These are phyloP conservation scores for Solea solea DNA, from an alignment of 2,113 vertebrate species.

Conservation along the genomic window DNA sequence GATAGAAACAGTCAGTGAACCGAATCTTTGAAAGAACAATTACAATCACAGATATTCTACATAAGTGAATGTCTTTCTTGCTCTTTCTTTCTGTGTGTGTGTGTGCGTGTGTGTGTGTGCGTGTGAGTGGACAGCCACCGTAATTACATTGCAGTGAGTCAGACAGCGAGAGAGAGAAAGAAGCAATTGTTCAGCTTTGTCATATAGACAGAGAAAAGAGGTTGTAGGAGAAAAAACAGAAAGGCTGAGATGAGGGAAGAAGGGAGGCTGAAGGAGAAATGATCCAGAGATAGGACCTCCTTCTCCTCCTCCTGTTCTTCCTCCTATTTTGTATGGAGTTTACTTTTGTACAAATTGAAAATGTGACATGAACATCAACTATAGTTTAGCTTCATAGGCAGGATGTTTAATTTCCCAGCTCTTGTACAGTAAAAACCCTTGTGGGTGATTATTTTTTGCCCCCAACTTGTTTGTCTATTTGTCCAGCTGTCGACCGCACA, in stretches of 20 bases:
- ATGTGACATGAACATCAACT: background rate
- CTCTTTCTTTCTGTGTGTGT: constrained; percentile 1
- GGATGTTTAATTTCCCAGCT: constrained; percentile 30
- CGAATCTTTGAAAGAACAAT: constrained; percentile 25
- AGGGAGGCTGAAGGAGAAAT: background rate
- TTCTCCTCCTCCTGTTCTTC: background rate
- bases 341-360: background rate
- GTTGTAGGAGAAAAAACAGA: constrained; percentile 42
- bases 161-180: constrained; percentile 58
- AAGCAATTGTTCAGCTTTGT: constrained; percentile 66
- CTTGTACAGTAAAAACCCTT: background rate
- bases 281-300: background rate
- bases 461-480: constrained; percentile 14
- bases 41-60: constrained; percentile 38
- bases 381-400: constrained; percentile 5
- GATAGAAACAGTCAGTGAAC: constrained; percentile 9
- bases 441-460: background rate
- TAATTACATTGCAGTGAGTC: constrained; percentile 69
- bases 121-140: constrained; percentile 33
- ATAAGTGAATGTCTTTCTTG: constrained; percentile 22
- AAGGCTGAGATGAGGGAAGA: constrained; percentile 5
- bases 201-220: constrained; percentile 44
- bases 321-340: no score
- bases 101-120: constrained; percentile 1
- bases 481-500: constrained; percentile 5